Conservation (phyloP, 2,888 invertebrate genomes). For the Syrphus vitripennis region DNA sequence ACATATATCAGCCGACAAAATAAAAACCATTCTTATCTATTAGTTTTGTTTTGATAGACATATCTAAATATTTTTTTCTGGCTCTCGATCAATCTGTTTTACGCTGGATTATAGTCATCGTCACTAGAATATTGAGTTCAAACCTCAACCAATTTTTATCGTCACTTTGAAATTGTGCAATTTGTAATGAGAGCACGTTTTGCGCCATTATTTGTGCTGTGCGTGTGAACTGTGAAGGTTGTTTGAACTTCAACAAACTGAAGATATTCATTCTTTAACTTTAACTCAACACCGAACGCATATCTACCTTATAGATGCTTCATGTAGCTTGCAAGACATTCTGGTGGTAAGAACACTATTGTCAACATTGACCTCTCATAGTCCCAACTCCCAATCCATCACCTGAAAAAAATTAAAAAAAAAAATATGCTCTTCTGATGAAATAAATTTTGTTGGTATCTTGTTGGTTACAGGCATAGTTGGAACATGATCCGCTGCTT, state of each 20-base stretch:
- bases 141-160: conserved; percentile 10
- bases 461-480: conserved; percentile 10
- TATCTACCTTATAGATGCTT: background rate
- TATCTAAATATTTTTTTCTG: background rate
- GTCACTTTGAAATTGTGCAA: conserved; percentile 35
- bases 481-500: conserved; percentile 45
- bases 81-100: background rate
- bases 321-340: background rate
- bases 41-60: background rate
- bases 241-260: conserved; percentile 32
- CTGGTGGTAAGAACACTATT: conserved; percentile 18
- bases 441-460: conserved; percentile 33
- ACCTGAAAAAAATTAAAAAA: background rate
- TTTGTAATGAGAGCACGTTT: conserved; percentile 52
- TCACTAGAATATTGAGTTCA: background rate
- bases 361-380: conserved; percentile 55
- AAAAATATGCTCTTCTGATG: conserved; percentile 18
- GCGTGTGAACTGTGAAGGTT: conserved; percentile 55
- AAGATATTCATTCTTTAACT: conserved; percentile 15
- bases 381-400: conserved; percentile 31
- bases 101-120: background rate
- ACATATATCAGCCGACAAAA: background rate
- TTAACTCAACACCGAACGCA: background rate
- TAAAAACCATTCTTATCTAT: background rate
- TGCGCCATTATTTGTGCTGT: background rate